Evolutionary conservation across 2,113 vertebrate genomes (phyloP), one percentile per base, ranked within the genome.

Genomic region (Triplophysa dalaica): DNA sequence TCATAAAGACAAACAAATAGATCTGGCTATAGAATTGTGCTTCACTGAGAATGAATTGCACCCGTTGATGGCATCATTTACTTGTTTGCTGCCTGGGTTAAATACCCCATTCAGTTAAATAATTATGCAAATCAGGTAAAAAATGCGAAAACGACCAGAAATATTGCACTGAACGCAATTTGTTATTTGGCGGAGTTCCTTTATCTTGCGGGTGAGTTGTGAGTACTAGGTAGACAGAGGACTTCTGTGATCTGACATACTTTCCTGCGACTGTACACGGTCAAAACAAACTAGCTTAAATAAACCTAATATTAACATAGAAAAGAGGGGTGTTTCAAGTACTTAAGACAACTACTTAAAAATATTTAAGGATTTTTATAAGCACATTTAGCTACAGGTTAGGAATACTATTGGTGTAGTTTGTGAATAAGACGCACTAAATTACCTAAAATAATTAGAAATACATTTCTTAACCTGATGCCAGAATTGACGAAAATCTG

Each of bases 1-100:
- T 82, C 89, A 90, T 56, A 86, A 88, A 92, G 86, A 92, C 67
- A 83, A 77, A 81, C 77, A 84, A 22, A 21, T 82, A 82, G 24
- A 21, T 24, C 22, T 62, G 58, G 61, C 41, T n/a, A 8, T 19
- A 19, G 54, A 1, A 21, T n/a, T 58, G 19, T 58, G 54, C 54
- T 58, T 58, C 2, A 21, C 54, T 56, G 54, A 8, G 8, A 56
- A 56, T n/a, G 0, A 56, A n/a, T 52, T 52, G 4, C 50, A 52
- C 14, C 3, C 4, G 16, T 16, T 52, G 50, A 52, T 19, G 50
- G 16, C 14, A 13, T 52, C 14, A 14, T 14, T 43, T 8, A 10
- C 41, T 43, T 43, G 10, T 43, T 43, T 14, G 4, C 14, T 17
- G 50, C 3, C 50, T 52, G 13, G 3, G 13, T 52, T 52, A 52